Evolutionary conservation across 2,113 vertebrate genomes (phyloP).

Genomic region (Amblyornis subalaris): DNA sequence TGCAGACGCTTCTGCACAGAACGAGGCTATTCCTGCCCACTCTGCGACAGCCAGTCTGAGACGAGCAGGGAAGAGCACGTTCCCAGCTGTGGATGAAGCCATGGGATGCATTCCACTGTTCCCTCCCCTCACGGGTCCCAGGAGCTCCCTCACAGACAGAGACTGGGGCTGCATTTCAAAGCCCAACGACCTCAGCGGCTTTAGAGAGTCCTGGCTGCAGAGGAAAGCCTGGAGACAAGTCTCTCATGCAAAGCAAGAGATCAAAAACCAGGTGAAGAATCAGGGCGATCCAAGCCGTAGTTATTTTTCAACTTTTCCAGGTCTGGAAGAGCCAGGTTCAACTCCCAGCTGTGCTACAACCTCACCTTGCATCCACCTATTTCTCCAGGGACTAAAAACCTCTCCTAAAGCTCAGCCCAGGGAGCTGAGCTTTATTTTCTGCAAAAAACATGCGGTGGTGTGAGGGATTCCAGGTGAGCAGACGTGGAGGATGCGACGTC

Average conservation of each 20-base stretch:
- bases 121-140: accelerated
- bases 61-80: neutral
- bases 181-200: neutral
- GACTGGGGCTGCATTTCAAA: slow-evolving; percentile 4
- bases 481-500: neutral
- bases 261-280: slow-evolving; percentile 34
- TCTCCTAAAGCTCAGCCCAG: neutral
- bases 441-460: neutral
- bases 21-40: neutral
- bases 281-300: neutral
- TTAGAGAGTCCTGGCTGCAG: neutral
- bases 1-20: neutral
- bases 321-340: neutral
- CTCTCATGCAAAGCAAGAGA: slow-evolving; percentile 23
- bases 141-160: neutral
- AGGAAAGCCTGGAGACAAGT: slow-evolving; percentile 15
- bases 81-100: neutral
- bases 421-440: neutral
- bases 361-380: neutral
- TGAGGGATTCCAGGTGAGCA: neutral
- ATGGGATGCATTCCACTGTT: neutral
- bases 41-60: neutral
- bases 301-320: neutral
- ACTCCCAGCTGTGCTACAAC: neutral
- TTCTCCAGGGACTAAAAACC: neutral